A percentile compares a stretch with the other conserved stretches of the same genome.
Conservation (phyloP, 23 tunicate genomes). For the Halocynthia aurantium region DNA sequence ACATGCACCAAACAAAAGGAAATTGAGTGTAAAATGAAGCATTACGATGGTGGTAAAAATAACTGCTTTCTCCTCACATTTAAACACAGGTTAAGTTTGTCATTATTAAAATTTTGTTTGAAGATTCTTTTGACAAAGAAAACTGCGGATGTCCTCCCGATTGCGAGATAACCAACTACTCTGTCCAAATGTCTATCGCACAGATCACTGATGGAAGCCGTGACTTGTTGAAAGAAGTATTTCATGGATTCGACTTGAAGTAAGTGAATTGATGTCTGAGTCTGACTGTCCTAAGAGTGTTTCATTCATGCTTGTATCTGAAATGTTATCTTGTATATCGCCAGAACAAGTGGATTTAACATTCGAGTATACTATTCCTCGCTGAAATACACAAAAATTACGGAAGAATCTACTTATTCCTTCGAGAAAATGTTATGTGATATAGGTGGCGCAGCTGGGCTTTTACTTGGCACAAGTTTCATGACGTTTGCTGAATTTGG, state of each 20-base stretch:
- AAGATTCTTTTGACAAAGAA: neutral
- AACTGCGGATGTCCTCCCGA: constrained; percentile 6
- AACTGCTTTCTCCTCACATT: too few species aligned
- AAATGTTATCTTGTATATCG: too few species aligned
- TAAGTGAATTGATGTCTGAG: neutral
- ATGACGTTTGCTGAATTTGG: constrained; percentile 50
- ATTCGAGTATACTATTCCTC: constrained; percentile 30
- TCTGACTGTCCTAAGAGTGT: too few species aligned
- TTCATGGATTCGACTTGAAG: neutral
- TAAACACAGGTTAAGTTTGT: neutral
- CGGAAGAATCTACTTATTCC: constrained; percentile 37
- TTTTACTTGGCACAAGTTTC: constrained; percentile 62
- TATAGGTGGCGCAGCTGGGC: constrained; percentile 71
- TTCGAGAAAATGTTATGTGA: constrained; percentile 68
- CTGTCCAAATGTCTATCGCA: neutral
- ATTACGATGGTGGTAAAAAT: neutral
- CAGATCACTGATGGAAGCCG: neutral
- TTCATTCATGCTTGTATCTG: too few species aligned
- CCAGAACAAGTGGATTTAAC: constrained; percentile 16
- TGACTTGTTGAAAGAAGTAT: neutral
- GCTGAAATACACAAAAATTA: constrained; percentile 18
- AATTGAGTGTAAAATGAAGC: neutral
- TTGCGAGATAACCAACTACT: neutral
- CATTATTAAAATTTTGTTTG: neutral
- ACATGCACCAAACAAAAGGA: constrained; percentile 1